Evolutionary conservation across 2,888 invertebrate genomes (phyloP).

Genomic region (Sinotaia quadrata): DNA sequence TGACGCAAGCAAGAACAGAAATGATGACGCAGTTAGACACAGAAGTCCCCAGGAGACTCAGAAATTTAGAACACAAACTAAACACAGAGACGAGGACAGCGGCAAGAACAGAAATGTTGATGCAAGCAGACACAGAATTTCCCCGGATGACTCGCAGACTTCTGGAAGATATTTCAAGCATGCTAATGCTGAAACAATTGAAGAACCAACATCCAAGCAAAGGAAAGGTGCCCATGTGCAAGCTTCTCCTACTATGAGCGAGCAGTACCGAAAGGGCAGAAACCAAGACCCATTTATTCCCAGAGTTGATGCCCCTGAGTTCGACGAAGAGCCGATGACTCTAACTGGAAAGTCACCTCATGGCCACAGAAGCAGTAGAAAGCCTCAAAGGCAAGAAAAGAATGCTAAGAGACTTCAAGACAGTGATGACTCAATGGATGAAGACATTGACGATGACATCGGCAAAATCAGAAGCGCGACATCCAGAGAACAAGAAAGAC

Average conservation of each 20-base stretch:
- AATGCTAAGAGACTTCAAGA: background rate
- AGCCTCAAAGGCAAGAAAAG: background rate
- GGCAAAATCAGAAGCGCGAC: background rate
- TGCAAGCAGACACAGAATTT: background rate
- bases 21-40: too few relatives aligned
- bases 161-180: background rate
- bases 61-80: background rate
- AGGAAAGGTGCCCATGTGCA: background rate
- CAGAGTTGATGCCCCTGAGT: background rate
- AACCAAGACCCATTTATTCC: background rate
- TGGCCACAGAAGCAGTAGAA: slow-evolving; percentile 4
- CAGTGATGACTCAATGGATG: too few relatives aligned
- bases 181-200: background rate
- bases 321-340: background rate
- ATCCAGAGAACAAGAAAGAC: background rate
- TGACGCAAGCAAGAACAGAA: too few relatives aligned
- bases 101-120: background rate
- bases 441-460: background rate
- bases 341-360: background rate
- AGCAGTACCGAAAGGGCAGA: background rate
- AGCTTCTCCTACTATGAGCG: too few relatives aligned
- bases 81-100: background rate
- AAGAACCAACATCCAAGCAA: background rate
- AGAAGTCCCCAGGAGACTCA: too few relatives aligned
- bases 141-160: background rate